Conservation (phyloP, 2,888 invertebrate species). For the Anodontia alba region DNA sequence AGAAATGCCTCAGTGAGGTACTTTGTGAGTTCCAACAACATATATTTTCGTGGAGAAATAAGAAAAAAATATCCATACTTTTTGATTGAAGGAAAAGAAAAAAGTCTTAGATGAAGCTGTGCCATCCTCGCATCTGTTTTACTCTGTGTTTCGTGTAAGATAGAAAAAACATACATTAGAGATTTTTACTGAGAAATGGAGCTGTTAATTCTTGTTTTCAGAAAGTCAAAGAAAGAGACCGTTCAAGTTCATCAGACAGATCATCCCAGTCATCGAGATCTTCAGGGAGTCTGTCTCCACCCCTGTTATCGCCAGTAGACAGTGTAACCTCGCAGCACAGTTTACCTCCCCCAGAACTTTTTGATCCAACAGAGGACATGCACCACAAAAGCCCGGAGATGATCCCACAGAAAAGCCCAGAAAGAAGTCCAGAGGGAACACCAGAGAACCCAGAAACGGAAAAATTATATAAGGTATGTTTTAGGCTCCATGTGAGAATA, state of each 20-base stretch:
- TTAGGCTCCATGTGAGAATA: background rate
- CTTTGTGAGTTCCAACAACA: too few relatives aligned
- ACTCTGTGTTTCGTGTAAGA: too few relatives aligned
- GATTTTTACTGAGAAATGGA: constrained; percentile 5
- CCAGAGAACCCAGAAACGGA: background rate
- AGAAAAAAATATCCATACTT: too few relatives aligned
- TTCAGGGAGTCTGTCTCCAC: constrained; percentile 51
- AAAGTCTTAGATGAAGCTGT: too few relatives aligned
- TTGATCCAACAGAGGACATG: constrained; percentile 16
- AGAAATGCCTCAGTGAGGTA: too few relatives aligned
- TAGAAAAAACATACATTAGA: too few relatives aligned
- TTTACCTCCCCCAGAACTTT: constrained; percentile 53
- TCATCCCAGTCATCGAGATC: constrained; percentile 35
- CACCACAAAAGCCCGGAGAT: background rate
- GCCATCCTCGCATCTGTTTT: too few relatives aligned
- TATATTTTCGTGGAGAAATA: too few relatives aligned
- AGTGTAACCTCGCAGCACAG: constrained; percentile 50
- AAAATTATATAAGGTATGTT: background rate
- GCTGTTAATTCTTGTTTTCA: constrained; percentile 39
- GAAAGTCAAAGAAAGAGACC: constrained; percentile 53
- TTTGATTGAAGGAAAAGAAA: too few relatives aligned
- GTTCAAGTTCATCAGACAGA: constrained; percentile 42
- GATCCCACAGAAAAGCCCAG: background rate
- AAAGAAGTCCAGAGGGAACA: background rate
- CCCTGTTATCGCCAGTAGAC: constrained; percentile 55